Evolutionary conservation across 2,888 invertebrate species (phyloP), one percentile per base, ranked within the genome.

Genomic region (Drosophila borealis): DNA sequence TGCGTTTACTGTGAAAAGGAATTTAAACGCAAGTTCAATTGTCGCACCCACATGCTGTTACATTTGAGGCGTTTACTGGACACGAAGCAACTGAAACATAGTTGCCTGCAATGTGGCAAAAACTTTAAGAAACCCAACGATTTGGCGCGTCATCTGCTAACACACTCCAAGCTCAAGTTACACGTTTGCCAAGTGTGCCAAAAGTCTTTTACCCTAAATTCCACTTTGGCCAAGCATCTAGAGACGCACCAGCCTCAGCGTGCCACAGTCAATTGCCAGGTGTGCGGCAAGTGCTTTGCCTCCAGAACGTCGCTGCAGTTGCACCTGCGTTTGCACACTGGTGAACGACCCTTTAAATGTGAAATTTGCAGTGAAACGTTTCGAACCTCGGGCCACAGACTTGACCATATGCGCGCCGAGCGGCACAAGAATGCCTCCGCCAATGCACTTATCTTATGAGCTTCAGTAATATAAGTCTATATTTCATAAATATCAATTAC

Each of bases 321-420:
- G 8, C 91, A 91, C 56, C 48, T 91, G 34, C 80, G 91, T 4
- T 63, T 91, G 41, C 91, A 91, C 55, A 91, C 91, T 0, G 89
- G 90, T 0, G 87, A 85, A 11, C 82, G 78, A 3, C 91, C 91
- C 0, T 91, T 90, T 62, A 64, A 72, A 8, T 91, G 91, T 61
- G 65, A 76, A 4, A 61, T 73, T 13, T 91, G 91, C 50, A 50
- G 54, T 0, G 76, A 77, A 55, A 64, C 62, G 0, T 91, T 91
- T 74, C 84, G 91, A 0, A 91, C 91, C 5, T 88, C 89, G 0
- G 91, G 91, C 0, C 90, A 91, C 70, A 70, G 72, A 19, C 78
- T 80, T 49, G 71, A 82, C 4, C 91, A 91, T 49, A 67, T 80
- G 14, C 76, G 79, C 14, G 70, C 69, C 3, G 64, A 75, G 11